Percentiles rank a stretch among this genome's conserved stretches.
Evolutionary conservation across 2,888 invertebrate genomes (phyloP).

Genomic region (Octodonta nipae): DNA sequence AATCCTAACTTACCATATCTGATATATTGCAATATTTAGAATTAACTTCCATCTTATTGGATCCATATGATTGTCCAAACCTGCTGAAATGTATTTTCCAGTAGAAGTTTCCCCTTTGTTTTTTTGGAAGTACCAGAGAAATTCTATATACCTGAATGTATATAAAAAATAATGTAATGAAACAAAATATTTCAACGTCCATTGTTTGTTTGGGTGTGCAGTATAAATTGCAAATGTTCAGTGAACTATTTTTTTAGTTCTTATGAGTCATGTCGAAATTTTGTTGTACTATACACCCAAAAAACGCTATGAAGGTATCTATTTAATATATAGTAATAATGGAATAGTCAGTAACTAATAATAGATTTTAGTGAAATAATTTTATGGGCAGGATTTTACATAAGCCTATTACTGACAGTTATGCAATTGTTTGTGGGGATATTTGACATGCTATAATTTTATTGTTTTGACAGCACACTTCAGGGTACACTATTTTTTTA

Average conservation of each 20-base stretch:
- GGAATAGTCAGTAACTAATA: constrained; percentile 23
- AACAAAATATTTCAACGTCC: constrained; percentile 35
- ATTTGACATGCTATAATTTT: too few relatives aligned
- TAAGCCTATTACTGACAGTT: constrained; percentile 1
- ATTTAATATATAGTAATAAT: constrained; percentile 30
- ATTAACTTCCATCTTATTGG: constrained; percentile 14
- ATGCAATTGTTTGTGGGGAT: too few relatives aligned
- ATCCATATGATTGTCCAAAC: constrained; percentile 33
- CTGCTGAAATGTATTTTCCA: too few relatives aligned
- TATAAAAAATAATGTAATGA: constrained; percentile 21
- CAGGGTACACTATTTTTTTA: too few relatives aligned
- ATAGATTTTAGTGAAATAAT: constrained; percentile 1
- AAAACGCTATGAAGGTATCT: constrained; percentile 31
- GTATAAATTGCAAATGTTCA: constrained; percentile 20
- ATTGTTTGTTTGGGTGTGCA: constrained; percentile 32
- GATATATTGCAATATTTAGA: constrained; percentile 12
- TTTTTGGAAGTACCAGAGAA: constrained; percentile 5
- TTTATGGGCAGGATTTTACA: constrained; percentile 1
- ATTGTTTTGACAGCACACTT: too few relatives aligned
- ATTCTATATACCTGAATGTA: constrained; percentile 23
- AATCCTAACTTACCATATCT: too few relatives aligned
- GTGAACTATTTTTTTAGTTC: constrained; percentile 7
- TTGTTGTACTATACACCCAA: constrained; percentile 31
- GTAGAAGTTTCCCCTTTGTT: constrained; percentile 4
- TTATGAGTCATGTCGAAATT: constrained; percentile 10